phyloP scores from a whole-genome alignment of 2,113 vertebrate species.

The Cyanoderma ruficeps region DNA sequence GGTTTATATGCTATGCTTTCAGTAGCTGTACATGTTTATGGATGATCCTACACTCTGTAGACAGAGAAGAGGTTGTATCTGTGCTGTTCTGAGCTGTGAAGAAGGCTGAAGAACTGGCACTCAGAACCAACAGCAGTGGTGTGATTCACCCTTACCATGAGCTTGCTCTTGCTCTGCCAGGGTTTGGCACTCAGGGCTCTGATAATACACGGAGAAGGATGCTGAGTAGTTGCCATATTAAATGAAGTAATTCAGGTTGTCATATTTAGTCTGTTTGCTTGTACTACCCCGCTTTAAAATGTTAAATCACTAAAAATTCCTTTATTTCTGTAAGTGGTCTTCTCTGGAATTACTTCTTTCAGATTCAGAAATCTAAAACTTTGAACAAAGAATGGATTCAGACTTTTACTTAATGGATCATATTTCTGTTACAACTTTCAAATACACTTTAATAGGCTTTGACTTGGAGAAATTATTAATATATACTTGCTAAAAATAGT shows the following conservation, averaged over 20 bases:
- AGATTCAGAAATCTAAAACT: background rate
- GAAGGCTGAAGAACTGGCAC: background rate
- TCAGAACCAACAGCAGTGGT: background rate
- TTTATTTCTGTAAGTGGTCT: background rate
- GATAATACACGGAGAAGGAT: rapidly evolving
- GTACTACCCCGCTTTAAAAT: background rate
- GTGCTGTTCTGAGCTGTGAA: background rate
- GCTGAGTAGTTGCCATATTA: background rate
- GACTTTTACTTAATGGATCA: background rate
- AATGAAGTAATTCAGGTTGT: background rate
- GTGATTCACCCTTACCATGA: background rate
- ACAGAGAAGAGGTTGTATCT: rapidly evolving
- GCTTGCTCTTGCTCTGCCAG: background rate
- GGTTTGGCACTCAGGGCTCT: background rate
- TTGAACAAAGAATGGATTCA: background rate
- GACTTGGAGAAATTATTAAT: background rate
- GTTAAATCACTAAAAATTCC: background rate
- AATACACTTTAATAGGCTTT: background rate
- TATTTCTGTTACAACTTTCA: background rate
- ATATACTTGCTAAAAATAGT: background rate
- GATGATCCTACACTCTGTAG: background rate
- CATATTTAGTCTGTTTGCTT: background rate
- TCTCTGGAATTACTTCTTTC: background rate
- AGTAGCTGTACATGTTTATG: background rate
- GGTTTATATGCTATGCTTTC: background rate